Percentiles rank a stretch among this genome's conserved stretches.
Evolutionary conservation across 2,113 vertebrate species (phyloP).

Genomic region (Melanerpes aurifrons): DNA sequence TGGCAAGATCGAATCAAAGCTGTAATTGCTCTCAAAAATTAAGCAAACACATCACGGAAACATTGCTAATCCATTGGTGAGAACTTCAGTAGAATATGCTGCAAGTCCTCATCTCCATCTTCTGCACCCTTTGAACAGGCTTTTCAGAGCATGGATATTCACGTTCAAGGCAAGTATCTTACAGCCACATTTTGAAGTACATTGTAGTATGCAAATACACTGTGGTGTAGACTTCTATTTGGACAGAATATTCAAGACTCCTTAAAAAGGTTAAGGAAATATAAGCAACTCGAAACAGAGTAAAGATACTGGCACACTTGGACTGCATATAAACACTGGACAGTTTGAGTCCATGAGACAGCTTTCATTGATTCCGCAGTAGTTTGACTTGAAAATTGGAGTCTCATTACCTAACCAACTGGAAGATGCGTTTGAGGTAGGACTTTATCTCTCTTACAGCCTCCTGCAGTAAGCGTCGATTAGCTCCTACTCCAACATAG

Average conservation of each 20-base stretch:
- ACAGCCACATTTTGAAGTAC: not conserved
- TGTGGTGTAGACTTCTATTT: not conserved
- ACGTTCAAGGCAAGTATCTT: not conserved
- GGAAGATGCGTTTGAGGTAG: slow-evolving; percentile 93
- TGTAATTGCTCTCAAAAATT: not conserved
- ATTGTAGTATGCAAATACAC: not conserved
- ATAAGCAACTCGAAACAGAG: not conserved
- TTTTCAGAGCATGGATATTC: not conserved
- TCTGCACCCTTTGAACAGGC: not conserved
- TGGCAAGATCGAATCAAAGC: not conserved
- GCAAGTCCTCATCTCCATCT: not conserved
- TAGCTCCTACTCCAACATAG: slow-evolving; percentile 96
- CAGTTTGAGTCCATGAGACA: not conserved
- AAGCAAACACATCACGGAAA: not conserved
- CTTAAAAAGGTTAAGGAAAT: not conserved
- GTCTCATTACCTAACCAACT: slow-evolving; percentile 85
- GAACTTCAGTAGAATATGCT: not conserved
- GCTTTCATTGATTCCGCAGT: not conserved
- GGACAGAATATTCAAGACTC: not conserved
- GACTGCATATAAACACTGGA: not conserved
- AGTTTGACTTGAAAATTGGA: not conserved
- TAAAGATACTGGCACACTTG: not conserved
- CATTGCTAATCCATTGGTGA: not conserved
- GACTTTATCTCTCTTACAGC: slow-evolving; percentile 96
- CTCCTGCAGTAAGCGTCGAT: slow-evolving; percentile 90